phyloP scores from a whole-genome alignment of 2,113 vertebrate genomes.

The Sylvia atricapilla region DNA sequence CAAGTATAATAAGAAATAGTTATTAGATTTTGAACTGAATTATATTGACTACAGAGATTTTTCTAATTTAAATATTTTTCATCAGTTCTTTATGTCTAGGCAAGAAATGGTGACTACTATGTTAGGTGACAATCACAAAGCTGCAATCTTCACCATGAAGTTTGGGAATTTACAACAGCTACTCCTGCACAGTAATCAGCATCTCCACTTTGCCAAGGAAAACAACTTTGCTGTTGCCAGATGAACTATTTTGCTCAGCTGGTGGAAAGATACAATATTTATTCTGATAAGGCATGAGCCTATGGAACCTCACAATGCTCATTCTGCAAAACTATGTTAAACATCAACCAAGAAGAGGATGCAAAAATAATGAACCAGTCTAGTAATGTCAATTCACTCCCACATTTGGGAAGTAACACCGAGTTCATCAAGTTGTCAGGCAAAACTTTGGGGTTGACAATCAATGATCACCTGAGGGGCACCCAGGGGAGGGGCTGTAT shows the following conservation, averaged over 20 bases:
- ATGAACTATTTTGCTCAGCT: neutral
- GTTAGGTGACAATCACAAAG: neutral
- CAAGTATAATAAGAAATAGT: neutral
- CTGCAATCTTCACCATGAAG: neutral
- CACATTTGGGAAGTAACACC: neutral
- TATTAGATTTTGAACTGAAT: neutral
- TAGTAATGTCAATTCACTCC: neutral
- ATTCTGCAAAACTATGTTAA: neutral
- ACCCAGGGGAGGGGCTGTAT: neutral
- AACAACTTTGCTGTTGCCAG: neutral
- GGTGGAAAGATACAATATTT: neutral
- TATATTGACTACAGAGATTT: neutral
- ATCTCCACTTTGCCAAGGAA: neutral
- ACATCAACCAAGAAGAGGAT: neutral
- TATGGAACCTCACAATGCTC: neutral
- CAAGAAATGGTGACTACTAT: neutral
- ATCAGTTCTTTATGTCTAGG: neutral
- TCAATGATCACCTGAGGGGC: neutral
- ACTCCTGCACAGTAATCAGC: neutral
- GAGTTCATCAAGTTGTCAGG: neutral
- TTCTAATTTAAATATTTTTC: neutral
- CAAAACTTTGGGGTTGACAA: neutral
- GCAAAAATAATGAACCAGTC: neutral
- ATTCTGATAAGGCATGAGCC: neutral
- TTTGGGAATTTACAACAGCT: neutral